Conservation (phyloP, 2,113 vertebrate genomes). For the Dolichotis patagonum region DNA sequence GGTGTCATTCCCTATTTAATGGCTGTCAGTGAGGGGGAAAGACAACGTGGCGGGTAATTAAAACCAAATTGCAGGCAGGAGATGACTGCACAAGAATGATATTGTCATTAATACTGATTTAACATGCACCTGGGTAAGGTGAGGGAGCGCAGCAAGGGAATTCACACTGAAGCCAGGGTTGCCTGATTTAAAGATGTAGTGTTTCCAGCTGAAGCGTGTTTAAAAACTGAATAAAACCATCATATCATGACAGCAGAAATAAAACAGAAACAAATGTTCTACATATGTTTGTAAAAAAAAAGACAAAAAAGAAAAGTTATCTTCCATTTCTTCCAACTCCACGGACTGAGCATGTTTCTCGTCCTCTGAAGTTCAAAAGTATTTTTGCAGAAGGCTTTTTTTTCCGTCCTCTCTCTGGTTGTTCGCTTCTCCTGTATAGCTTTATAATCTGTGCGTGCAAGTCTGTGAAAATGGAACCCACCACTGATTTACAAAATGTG, state of each 20-base stretch:
- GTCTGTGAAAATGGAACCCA: slow-evolving; percentile 54
- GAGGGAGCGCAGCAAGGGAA: slow-evolving; percentile 87
- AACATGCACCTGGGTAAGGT: slow-evolving; percentile 94
- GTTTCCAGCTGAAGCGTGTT: slow-evolving; percentile 85
- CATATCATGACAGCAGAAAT: slow-evolving; percentile 87
- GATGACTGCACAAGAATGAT: slow-evolving; percentile 94
- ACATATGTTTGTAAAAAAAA: slow-evolving; percentile 82
- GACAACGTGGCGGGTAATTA: slow-evolving; percentile 94
- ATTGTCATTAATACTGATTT: slow-evolving; percentile 95
- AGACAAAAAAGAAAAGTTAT: slow-evolving; percentile 35
- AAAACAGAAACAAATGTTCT: slow-evolving; percentile 88
- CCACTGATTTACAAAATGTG: slow-evolving; percentile 19
- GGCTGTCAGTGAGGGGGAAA: slow-evolving; percentile 95
- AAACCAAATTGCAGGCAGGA: slow-evolving; percentile 98
- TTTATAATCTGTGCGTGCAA: slow-evolving; percentile 74
- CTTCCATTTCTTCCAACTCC: slow-evolving; percentile 62
- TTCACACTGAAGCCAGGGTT: slow-evolving; percentile 84
- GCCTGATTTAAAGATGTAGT: slow-evolving; percentile 87
- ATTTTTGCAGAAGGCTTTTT: slow-evolving; percentile 66
- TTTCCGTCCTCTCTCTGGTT: slow-evolving; percentile 19
- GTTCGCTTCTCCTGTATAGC: neutral
- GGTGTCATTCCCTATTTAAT: slow-evolving; percentile 94
- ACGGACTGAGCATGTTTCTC: slow-evolving; percentile 37
- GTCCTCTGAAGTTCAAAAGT: slow-evolving; percentile 85
- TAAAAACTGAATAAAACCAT: slow-evolving; percentile 88